Base-by-base conservation (phyloP, 2,888 invertebrate genomes). In the Noctuana brunneofusca region DNA sequence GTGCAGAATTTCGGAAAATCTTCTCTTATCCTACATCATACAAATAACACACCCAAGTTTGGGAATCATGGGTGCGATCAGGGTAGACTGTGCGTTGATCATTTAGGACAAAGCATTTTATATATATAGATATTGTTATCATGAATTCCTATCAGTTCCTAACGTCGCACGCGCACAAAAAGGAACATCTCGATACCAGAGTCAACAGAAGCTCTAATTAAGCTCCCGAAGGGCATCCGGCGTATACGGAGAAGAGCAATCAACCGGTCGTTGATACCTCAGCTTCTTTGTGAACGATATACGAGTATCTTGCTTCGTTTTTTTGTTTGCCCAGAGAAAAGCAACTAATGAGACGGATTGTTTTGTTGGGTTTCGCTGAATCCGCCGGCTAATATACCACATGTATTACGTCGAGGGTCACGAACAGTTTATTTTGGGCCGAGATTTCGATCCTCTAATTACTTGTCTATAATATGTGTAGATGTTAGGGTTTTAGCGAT, bases 231-330 rank as follows among this genome's bases (percentile, higher is more conserved):
- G 84, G 84, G 85, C 85, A 81, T 81, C 81, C 81, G 83, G 75
- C 73, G 74, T 68, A 68, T 69, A 71, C 63, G 41, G 43, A 63
- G 63, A 63, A 63, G 63, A 63, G 80, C 80, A 84, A 88, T 87
- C 84, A 87, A 80, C 77, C 80, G 87, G 87, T 85, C 88, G 81
- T 87, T 88, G 86, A 77, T 79, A 83, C 84, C 79, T 69, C 71
- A 68, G 70, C 71, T 67, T 71, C 63, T 63, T 63, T 68, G 70
- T 70, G 67, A 57, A 52, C 63, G 56, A 63, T 63, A 63, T 63
- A n/a, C n/a, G n/a, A n/a, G n/a, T n/a, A 63, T 63, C 63, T 57
- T 63, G 63, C 43, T 38, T 3, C 65, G n/a, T 67, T 67, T 64
- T 65, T 67, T 67, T 68, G 68, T 70, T 68, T 66, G 59, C 58